Evolutionary conservation across 2,888 invertebrate species (phyloP).

Genomic region (Agrochola lychnidis): DNA sequence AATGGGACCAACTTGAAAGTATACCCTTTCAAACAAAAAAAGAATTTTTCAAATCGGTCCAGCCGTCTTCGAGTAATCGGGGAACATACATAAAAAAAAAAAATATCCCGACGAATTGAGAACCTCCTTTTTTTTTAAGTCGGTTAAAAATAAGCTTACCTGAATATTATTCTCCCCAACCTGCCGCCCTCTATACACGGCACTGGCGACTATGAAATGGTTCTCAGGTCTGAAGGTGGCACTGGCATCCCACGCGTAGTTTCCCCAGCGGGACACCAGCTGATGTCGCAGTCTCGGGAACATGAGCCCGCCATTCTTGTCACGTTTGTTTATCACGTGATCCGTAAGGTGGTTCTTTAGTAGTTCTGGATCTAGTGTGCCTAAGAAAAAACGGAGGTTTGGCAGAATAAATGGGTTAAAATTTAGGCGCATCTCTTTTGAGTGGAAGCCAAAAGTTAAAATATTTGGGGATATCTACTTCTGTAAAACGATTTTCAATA

Average conservation of each 20-base stretch:
- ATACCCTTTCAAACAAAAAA: too few relatives aligned
- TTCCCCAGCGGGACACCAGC: slow-evolving; percentile 93
- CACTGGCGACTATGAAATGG: slow-evolving; percentile 92
- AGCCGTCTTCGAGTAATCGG: too few relatives aligned
- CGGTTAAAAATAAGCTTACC: neutral
- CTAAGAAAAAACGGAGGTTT: slow-evolving; percentile 66
- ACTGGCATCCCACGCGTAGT: slow-evolving; percentile 93
- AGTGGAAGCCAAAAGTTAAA: neutral
- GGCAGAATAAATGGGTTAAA: neutral
- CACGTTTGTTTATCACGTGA: slow-evolving; percentile 89
- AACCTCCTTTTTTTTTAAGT: too few relatives aligned
- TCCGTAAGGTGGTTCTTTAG: slow-evolving; percentile 87
- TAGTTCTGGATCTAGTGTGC: slow-evolving; percentile 88
- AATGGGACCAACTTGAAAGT: too few relatives aligned
- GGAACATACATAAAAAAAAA: too few relatives aligned
- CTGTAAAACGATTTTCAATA: neutral
- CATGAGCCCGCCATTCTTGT: slow-evolving; percentile 90
- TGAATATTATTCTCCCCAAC: slow-evolving; percentile 93
- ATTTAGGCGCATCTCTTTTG: neutral
- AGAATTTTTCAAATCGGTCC: too few relatives aligned
- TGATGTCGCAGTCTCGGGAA: slow-evolving; percentile 93
- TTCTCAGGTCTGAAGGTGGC: slow-evolving; percentile 92
- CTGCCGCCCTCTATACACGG: slow-evolving; percentile 92
- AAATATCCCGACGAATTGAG: too few relatives aligned
- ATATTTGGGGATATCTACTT: neutral